phyloP scores from a whole-genome alignment of 2,113 vertebrate species.

The Scopus umbretta region DNA sequence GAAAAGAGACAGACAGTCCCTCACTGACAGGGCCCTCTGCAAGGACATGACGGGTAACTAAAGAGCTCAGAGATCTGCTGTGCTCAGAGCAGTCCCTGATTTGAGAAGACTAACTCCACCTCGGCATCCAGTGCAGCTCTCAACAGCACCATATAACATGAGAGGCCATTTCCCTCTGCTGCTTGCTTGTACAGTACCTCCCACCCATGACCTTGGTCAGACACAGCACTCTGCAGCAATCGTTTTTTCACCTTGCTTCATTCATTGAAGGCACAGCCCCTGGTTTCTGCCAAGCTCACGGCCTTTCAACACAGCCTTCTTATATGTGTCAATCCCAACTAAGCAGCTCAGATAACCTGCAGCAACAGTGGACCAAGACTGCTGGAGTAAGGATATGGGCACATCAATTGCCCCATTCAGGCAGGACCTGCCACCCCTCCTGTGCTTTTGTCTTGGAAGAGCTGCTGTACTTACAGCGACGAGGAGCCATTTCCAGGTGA shows the following conservation, averaged over 20 bases:
- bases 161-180: neutral
- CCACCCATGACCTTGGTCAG: neutral
- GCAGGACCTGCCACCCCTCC: neutral
- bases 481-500: conserved; percentile 85
- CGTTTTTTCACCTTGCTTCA: neutral
- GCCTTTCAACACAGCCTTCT: neutral
- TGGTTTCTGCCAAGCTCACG: neutral
- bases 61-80: neutral
- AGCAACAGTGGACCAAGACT: neutral
- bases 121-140: neutral
- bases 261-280: neutral
- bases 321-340: neutral
- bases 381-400: neutral
- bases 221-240: neutral
- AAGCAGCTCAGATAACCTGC: neutral
- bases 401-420: neutral
- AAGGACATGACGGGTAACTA: neutral
- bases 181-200: neutral
- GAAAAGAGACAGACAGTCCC: neutral
- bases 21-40: neutral
- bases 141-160: neutral
- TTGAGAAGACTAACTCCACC: neutral
- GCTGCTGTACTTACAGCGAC: conserved; percentile 75
- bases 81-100: neutral
- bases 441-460: neutral